phyloP scores from a whole-genome alignment of 2,797 vertebrate species.

The Coluber constrictor region DNA sequence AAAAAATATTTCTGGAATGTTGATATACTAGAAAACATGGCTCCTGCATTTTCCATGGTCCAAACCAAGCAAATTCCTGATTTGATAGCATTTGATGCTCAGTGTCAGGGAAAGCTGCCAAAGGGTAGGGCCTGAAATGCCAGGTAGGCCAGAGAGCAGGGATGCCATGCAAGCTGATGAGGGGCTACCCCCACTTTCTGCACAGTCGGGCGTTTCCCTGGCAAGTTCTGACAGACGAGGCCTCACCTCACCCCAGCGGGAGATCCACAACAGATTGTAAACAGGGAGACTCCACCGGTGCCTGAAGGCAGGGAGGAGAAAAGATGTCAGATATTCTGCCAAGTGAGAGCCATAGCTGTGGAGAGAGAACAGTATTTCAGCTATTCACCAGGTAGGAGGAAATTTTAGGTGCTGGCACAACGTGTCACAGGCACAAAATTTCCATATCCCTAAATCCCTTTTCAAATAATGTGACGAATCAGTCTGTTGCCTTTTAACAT shows the following conservation, averaged over 20 bases:
- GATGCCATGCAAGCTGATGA: conserved; percentile 11
- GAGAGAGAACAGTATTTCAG: not conserved
- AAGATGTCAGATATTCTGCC: conserved; percentile 61
- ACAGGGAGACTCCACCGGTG: conserved; percentile 67
- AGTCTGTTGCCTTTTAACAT: not conserved
- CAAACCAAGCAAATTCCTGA: not conserved
- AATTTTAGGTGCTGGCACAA: not conserved
- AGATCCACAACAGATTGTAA: conserved; percentile 69
- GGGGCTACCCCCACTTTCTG: conserved; percentile 14
- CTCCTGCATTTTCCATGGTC: not conserved
- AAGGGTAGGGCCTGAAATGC: conserved; percentile 25
- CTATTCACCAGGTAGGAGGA: conserved; percentile 5
- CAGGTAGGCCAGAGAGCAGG: conserved; percentile 36
- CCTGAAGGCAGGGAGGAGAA: conserved; percentile 62
- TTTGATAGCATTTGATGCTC: not conserved
- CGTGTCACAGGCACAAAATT: not conserved
- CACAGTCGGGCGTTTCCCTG: conserved; percentile 36
- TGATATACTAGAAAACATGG: not conserved
- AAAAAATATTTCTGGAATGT: not conserved
- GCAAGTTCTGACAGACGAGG: conserved; percentile 65
- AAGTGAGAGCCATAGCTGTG: conserved; percentile 36
- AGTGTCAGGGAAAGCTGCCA: conserved; percentile 8
- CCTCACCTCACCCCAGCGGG: conserved; percentile 62
- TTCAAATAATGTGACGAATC: not conserved
- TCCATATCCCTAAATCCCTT: not conserved